Percentiles rank a stretch among this genome's conserved stretches.
These are phyloP conservation scores for Serranus cabrilla DNA, from an alignment of 2,797 vertebrate genomes.

Conservation along the genomic window DNA sequence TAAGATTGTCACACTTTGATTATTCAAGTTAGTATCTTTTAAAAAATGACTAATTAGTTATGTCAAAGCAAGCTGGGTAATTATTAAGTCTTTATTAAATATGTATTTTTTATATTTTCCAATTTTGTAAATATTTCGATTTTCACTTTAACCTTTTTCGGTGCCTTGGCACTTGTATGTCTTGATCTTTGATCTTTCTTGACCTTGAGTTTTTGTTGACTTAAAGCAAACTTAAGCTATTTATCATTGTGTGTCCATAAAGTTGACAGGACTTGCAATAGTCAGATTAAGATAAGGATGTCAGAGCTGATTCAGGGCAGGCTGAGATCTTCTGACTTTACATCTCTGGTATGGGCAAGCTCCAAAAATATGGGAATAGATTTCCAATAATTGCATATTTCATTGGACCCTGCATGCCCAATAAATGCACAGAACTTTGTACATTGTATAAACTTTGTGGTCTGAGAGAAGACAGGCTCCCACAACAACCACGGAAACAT, in stretches of 20 bases:
- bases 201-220: too few species aligned
- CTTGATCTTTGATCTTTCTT: neutral
- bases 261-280: neutral
- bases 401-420: accelerated
- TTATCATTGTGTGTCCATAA: neutral
- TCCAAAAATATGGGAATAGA: neutral
- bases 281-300: neutral
- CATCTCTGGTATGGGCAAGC: neutral
- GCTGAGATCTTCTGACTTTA: neutral
- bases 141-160: too few species aligned
- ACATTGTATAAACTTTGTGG: neutral
- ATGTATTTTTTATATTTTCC: too few species aligned
- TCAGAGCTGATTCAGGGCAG: too few species aligned
- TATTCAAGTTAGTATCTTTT: neutral
- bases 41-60: neutral
- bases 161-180: neutral
- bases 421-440: constrained; percentile 1
- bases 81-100: too few species aligned
- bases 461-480: neutral
- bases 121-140: too few species aligned
- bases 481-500: neutral
- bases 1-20: neutral
- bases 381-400: neutral
- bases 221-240: neutral
- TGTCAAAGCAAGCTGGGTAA: neutral